Evolutionary conservation across 2,797 vertebrate genomes (phyloP), one percentile per base, ranked within the genome.

Genomic region (Rhinichthys osculus): DNA sequence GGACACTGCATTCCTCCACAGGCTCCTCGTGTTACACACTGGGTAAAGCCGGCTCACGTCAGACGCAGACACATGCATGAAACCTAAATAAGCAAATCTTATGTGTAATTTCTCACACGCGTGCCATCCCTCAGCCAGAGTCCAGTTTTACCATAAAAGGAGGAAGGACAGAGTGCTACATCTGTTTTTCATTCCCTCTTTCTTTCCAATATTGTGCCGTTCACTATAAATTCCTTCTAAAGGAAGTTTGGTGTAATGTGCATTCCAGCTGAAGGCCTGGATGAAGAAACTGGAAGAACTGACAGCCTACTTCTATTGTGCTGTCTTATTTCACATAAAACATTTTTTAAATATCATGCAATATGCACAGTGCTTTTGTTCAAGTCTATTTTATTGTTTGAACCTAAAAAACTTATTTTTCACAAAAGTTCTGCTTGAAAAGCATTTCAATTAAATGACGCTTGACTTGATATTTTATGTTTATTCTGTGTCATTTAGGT

Each of bases 151-250:
- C 85, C 59, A 81, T 89, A 82, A 83, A 88, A 83, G 88, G 69
- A 81, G 62, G n/a, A 62, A 23, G 23, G 30, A 44, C 52, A 8
- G 57, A 87, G 69, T 38, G 81, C 9, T 78, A 81, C 89, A 90
- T 90, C 88, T 90, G 88, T 85, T 91, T 83, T 81, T 64, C 82
- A 89, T 87, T 85, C 62, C 40, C 33, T 80, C 44, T 81, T 33
- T 70, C 80, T 78, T 50, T 78, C 76, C 64, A 74, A 71, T 67
- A 79, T 85, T 69, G 66, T 70, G 73, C 78, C 38, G 23, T 77
- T 76, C 77, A 59, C 81, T 82, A 84, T 81, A 89, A 82, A 89
- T 88, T 90, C 87, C 86, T 89, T 83, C 82, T 84, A 54, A 88
- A 88, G 85, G 81, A 86, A 81, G 72, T 88, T 86, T 82, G 71